Evolutionary conservation across 2,113 vertebrate species (phyloP).

Genomic region (Ophthalmolycus amberensis): DNA sequence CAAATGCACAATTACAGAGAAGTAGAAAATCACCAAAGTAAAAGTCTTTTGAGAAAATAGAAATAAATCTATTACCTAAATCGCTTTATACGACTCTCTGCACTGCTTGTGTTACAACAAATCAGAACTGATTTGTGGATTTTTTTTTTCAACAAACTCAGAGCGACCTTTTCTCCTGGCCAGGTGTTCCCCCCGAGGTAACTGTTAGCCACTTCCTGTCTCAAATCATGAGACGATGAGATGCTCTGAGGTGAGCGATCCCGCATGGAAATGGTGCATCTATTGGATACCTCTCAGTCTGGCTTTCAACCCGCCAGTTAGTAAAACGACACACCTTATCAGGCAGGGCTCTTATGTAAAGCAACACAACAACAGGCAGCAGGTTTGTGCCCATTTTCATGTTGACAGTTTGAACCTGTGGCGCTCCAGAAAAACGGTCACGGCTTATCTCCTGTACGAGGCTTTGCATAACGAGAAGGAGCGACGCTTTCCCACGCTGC

Average conservation of each 20-base stretch:
- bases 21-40: no score
- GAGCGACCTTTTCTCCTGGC: background rate
- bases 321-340: constrained; percentile 36
- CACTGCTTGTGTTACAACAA: background rate
- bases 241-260: constrained; percentile 25
- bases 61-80: background rate
- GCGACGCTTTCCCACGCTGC: constrained; percentile 68
- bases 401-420: constrained; percentile 78
- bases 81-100: constrained; percentile 3
- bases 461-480: constrained; percentile 80
- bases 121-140: constrained; percentile 3
- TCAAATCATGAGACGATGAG: constrained; percentile 10
- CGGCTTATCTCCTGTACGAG: constrained; percentile 71
- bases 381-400: constrained; percentile 45
- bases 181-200: constrained; percentile 47
- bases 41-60: background rate
- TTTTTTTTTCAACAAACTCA: background rate
- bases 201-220: constrained; percentile 44
- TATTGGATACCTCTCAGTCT: constrained; percentile 6
- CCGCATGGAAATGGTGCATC: constrained; percentile 12
- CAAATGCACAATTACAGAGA: no score
- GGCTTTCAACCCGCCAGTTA: constrained; percentile 24
- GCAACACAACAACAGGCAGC: constrained; percentile 64
- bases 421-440: constrained; percentile 56
- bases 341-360: constrained; percentile 46